phyloP scores from a whole-genome alignment of 2,888 invertebrate species.

The Epsilonema sp. region DNA sequence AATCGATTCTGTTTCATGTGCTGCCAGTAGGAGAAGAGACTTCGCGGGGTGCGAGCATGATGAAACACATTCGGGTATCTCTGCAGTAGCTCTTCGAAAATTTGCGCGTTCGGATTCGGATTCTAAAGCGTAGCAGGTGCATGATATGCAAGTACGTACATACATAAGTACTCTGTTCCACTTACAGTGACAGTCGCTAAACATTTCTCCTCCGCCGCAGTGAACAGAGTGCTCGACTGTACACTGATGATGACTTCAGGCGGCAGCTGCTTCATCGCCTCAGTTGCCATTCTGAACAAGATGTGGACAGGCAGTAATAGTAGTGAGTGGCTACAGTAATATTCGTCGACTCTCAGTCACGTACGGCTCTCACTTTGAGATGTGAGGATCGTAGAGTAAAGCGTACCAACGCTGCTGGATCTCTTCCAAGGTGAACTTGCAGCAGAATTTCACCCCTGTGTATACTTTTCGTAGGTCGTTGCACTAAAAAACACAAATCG shows the following conservation, averaged over 20 bases:
- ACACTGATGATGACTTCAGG: constrained; percentile 68
- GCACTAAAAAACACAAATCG: constrained; percentile 33
- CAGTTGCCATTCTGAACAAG: constrained; percentile 32
- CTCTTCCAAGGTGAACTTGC: constrained; percentile 75
- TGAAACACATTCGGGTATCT: constrained; percentile 68
- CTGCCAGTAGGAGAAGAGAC: constrained; percentile 68
- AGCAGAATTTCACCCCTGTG: constrained; percentile 79
- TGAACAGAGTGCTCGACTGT: constrained; percentile 69
- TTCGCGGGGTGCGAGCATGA: constrained; percentile 61
- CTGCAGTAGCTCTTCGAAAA: constrained; percentile 62
- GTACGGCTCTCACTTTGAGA: constrained; percentile 47
- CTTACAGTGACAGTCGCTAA: constrained; percentile 46
- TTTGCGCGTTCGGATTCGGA: constrained; percentile 40
- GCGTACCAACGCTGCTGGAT: constrained; percentile 90
- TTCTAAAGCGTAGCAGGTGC: constrained; percentile 31
- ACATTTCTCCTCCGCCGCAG: constrained; percentile 66
- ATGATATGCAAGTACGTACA: too few species aligned
- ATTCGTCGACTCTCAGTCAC: too few species aligned
- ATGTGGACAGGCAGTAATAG: too few species aligned
- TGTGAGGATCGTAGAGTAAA: constrained; percentile 74
- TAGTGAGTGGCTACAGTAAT: too few species aligned
- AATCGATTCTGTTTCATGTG: constrained; percentile 72
- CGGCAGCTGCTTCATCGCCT: constrained; percentile 78
- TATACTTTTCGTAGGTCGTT: constrained; percentile 48
- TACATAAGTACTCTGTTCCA: too few species aligned